Evolutionary conservation across 1,140 invertebrate species (phyloP).

Genomic region (Nylanderia fulva): DNA sequence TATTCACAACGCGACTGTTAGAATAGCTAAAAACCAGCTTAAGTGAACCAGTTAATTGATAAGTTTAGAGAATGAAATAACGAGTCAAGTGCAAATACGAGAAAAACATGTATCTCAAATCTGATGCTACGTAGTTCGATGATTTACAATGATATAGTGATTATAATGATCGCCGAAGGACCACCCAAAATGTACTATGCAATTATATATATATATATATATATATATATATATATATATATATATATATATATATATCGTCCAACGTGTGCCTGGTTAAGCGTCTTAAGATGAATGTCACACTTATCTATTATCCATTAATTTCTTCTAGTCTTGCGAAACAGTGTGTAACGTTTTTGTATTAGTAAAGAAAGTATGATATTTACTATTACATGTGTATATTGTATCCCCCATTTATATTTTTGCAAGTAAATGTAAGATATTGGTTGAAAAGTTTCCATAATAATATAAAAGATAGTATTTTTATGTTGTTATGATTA

Average conservation of each 20-base stretch:
- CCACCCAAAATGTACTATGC: neutral
- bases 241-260: too few species aligned
- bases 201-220: constrained; percentile 30
- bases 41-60: constrained; percentile 26
- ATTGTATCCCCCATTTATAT: constrained; percentile 39
- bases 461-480: constrained; percentile 4
- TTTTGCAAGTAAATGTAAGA: neutral
- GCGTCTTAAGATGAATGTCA: constrained; percentile 66
- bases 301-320: constrained; percentile 75
- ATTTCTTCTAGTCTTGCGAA: constrained; percentile 79
- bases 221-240: too few species aligned
- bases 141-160: constrained; percentile 3
- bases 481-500: too few species aligned
- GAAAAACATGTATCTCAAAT: neutral
- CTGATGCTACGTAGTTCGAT: neutral
- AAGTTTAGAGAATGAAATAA: constrained; percentile 6
- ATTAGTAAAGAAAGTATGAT: constrained; percentile 83
- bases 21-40: constrained; percentile 22
- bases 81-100: constrained; percentile 5
- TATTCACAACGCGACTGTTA: constrained; percentile 36
- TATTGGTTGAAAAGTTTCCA: constrained; percentile 28
- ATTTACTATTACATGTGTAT: constrained; percentile 78
- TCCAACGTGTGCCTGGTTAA: constrained; percentile 66
- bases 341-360: constrained; percentile 82
- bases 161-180: neutral